Percentiles rank a stretch among this genome's conserved stretches.
phyloP scores from a whole-genome alignment of 2,888 invertebrate genomes.

The Cancer borealis region DNA sequence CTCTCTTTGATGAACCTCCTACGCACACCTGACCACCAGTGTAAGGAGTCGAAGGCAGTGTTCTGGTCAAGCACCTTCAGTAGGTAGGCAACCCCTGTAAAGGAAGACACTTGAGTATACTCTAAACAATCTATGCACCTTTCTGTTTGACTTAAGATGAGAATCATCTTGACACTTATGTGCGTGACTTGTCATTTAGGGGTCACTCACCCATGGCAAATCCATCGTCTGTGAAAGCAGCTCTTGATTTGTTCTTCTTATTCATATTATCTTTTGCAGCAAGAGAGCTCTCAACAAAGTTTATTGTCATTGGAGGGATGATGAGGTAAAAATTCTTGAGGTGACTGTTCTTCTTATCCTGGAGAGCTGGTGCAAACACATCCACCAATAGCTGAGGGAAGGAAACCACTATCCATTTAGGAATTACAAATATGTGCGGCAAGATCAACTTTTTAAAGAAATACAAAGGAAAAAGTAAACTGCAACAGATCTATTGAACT shows the following conservation, averaged over 20 bases:
- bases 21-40: conserved; percentile 87
- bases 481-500: too few relatives aligned
- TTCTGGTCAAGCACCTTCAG: conserved; percentile 93
- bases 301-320: conserved; percentile 94
- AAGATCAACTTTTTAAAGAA: too few relatives aligned
- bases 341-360: conserved; percentile 92
- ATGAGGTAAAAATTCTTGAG: conserved; percentile 95
- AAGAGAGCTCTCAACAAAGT: conserved; percentile 95
- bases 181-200: too few relatives aligned
- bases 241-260: conserved; percentile 92
- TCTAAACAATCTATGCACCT: too few relatives aligned
- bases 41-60: conserved; percentile 91
- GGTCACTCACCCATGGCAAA: conserved; percentile 91
- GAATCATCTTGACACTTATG: background rate
- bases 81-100: conserved; percentile 90
- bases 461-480: too few relatives aligned
- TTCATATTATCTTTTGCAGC: conserved; percentile 94
- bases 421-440: too few relatives aligned
- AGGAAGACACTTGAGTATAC: background rate
- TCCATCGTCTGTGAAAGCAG: conserved; percentile 98
- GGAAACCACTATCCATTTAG: background rate
- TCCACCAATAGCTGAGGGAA: conserved; percentile 88
- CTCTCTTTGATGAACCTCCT: conserved; percentile 72
- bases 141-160: background rate
- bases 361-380: conserved; percentile 93